Evolutionary conservation across 2,113 vertebrate species (phyloP), one percentile per base, ranked within the genome.

Genomic region (Phoenicopterus ruber): DNA sequence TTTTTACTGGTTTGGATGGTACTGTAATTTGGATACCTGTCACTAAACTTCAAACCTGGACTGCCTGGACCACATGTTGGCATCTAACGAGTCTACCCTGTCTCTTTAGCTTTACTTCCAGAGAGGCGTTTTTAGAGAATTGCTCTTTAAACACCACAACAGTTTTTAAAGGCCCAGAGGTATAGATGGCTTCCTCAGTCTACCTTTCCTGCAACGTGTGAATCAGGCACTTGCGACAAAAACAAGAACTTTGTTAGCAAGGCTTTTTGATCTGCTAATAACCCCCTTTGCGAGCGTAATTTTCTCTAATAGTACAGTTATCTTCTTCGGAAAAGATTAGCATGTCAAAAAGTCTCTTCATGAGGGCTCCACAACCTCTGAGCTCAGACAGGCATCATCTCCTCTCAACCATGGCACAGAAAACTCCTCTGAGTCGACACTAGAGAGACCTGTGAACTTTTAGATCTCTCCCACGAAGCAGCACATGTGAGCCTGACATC

Each of bases 61-160:
- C 78, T 73, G 42, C 36, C 36, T 36, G 49, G 32, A 76, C 9
- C 40, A 62, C 38, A 62, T 63, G 13, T 83, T 5, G 2, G 18
- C 12, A 49, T 61, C n/a, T 54, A 55, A 61, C 0, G 0, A 63
- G 40, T 17, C 38, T 62, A 9, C 9, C 26, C n/a, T 14, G 25
- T 54, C 24, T 50, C 62, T 83, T 82, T 12, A 77, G 18, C 58
- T 90, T 88, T 78, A 7, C 20, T 63, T 82, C 19, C 46, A 71
- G 17, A 14, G 6, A 49, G 8, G 6, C 14, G 26, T 66, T 77
- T 82, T 77, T n/a, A n/a, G 6, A 46, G 17, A 70, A 42, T 6
- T 58, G 40, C 11, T 81, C 15, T 8, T 82, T 32, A 73, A 90
- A 58, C 18, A 52, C 9, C 17, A 9, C 20, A 55, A 13, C 1